Percentiles rank a stretch among this genome's conserved stretches.
These are phyloP conservation scores for Anguilla obscura DNA, from an alignment of 2,797 vertebrate species.

Conservation along the genomic window DNA sequence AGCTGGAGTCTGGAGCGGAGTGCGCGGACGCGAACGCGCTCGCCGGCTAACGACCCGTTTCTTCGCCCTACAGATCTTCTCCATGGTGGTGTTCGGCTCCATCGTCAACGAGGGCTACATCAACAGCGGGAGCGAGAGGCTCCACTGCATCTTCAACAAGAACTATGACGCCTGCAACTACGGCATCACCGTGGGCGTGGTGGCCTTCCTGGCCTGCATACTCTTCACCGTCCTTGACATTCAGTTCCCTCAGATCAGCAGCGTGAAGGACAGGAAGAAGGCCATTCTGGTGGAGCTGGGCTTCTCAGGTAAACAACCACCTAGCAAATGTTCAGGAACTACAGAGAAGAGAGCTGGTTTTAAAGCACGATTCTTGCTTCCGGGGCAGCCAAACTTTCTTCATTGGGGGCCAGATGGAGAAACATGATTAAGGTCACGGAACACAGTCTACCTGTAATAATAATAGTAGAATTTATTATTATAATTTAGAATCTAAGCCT, in stretches of 20 bases:
- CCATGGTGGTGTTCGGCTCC: constrained; percentile 92
- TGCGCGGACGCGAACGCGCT: not conserved
- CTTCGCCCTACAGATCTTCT: constrained; percentile 72
- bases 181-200: constrained; percentile 81
- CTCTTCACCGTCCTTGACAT: constrained; percentile 85
- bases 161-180: constrained; percentile 92
- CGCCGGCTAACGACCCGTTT: not conserved
- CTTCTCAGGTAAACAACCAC: constrained; percentile 80
- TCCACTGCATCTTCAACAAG: constrained; percentile 88
- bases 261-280: constrained; percentile 83
- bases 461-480: no score
- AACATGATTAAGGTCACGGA: no score
- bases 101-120: constrained; percentile 95
- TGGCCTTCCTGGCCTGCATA: constrained; percentile 87
- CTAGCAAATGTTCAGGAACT: no score
- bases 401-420: no score
- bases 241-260: constrained; percentile 95
- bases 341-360: not conserved
- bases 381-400: no score
- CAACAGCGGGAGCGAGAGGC: constrained; percentile 79
- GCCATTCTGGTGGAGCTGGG: constrained; percentile 85
- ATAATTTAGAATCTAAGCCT: no score
- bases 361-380: not conserved
- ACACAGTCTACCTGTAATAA: no score
- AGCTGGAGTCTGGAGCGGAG: not conserved